Evolutionary conservation across 2,888 invertebrate genomes (phyloP), one percentile per base, ranked within the genome.

Genomic region (Diplolepis rosae): DNA sequence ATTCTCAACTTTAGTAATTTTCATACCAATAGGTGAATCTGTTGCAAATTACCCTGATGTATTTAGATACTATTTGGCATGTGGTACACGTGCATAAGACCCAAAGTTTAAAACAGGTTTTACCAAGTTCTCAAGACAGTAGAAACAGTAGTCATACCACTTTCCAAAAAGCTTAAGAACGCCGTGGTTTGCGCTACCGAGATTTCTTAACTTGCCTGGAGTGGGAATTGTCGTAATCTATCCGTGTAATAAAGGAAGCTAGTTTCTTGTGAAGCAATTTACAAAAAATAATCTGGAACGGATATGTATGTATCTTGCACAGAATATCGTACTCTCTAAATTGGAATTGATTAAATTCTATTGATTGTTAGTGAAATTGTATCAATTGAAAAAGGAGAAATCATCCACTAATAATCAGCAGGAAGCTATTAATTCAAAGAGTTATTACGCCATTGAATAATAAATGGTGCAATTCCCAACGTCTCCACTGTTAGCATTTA

Each of bases 81-180:
- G 22, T 32, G 13, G 30, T 15, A 30, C 32, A 56, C 54, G 54
- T 30, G 22, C 11, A 56, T 35, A 18, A 35, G 22, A 56, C 32
- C 15, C 18, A 35, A 3, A 45, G 54, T 56, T 56, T 56, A 32
- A 30, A 56, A 18, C 32, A 32, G 54, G 15, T 45, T 45, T 45
- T 45, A 45, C 18, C 54, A 56, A 15, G 54, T 56, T 56, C 4
- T 11, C 18, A 32, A 56, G 54, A 18, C 22, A 30, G 30, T 32
- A 18, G 30, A 30, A 56, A 30, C 30, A 56, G 54, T 32, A 30
- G 22, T 11, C 11, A 32, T 22, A 7, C 54, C 54, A 56, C 54
- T 56, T 56, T 56, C 11, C 32, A 11, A 56, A 56, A 56, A 56
- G 54, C 54, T 30, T 56, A 18, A 56, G 54, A 56, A 56, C 30